Evolutionary conservation across 2,797 vertebrate genomes (phyloP), one percentile per base, ranked within the genome.

Genomic region (Brotula barbata): DNA sequence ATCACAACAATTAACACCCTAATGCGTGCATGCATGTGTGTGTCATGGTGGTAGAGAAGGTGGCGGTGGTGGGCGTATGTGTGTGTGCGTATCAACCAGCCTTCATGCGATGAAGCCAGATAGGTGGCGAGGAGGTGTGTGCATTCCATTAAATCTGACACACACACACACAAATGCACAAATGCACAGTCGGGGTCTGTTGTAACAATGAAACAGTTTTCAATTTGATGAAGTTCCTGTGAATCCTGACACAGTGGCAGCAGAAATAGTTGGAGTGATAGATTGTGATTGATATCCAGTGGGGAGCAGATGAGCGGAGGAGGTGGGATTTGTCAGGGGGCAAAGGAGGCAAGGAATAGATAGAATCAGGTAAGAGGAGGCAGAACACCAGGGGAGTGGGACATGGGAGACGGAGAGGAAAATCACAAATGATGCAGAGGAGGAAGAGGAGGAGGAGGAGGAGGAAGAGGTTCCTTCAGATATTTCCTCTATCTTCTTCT

Each of bases 1-100:
- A 91, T 91, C 90, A 89, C 89, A 92, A 92, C 91, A 92, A 92
- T 93, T 93, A 92, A 92, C 90, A 91, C 88, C 89, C 87, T 81
- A 81, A 85, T 86, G 81, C n/a, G 52, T 47, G 42, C 71, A 81
- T 85, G 68, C 64, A 23, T 60, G 53, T 16, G 16, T 44, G 23
- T 64, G 52, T 67, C 9, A 10, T 22, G 45, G 40, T 40, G 41
- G 46, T 54, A 56, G 33, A 60, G 50, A 62, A 66, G 62, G 54
- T 16, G 45, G 34, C 23, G 42, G 52, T 49, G 50, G 39, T 25
- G 12, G 14, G 63, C 40, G 54, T 41, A 57, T 42, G 42, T 51
- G 52, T 50, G 40, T 60, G 54, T 46, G 57, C 49, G 54, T 65
- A 47, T 64, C 42, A 40, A 52, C 17, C 53, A 64, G 58, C 34